A percentile compares a stretch with the other conserved stretches of the same genome.
These are phyloP conservation scores for Oscheius sp. DNA, from an alignment of 1,140 invertebrate genomes.

Conservation along the genomic window DNA sequence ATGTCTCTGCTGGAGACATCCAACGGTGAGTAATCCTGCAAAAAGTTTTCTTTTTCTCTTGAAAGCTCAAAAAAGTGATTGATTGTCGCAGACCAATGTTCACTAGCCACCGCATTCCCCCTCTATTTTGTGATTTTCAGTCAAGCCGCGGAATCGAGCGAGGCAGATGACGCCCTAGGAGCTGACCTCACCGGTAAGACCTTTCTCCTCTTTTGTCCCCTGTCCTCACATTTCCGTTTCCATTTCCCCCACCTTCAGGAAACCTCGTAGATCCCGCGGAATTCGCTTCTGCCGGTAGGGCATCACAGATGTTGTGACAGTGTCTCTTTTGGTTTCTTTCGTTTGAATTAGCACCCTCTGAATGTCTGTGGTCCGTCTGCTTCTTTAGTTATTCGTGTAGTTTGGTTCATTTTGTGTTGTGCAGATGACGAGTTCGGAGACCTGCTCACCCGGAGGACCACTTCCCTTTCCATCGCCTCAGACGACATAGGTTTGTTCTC, in stretches of 20 bases:
- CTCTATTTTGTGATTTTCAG: no score
- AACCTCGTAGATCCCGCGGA: conserved; percentile 96
- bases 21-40: background rate
- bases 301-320: conserved; percentile 30
- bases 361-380: conserved; percentile 4
- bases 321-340: background rate
- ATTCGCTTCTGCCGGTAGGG: conserved; percentile 91
- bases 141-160: conserved; percentile 28
- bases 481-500: conserved; percentile 1
- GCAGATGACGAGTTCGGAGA: conserved; percentile 26
- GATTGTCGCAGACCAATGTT: no score
- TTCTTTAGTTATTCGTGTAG: conserved; percentile 10
- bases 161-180: conserved; percentile 41
- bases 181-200: conserved; percentile 53
- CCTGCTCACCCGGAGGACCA: background rate
- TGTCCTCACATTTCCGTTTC: conserved; percentile 8
- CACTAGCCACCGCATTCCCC: no score
- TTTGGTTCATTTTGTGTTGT: conserved; percentile 20
- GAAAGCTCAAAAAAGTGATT: no score
- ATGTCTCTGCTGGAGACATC: conserved; percentile 15
- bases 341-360: background rate
- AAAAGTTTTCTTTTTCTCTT: background rate
- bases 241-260: conserved; percentile 68
- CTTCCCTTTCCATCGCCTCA: background rate
- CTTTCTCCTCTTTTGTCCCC: conserved; percentile 15